Conservation (phyloP, 2,113 vertebrate species). For the Carlito syrichta region DNA sequence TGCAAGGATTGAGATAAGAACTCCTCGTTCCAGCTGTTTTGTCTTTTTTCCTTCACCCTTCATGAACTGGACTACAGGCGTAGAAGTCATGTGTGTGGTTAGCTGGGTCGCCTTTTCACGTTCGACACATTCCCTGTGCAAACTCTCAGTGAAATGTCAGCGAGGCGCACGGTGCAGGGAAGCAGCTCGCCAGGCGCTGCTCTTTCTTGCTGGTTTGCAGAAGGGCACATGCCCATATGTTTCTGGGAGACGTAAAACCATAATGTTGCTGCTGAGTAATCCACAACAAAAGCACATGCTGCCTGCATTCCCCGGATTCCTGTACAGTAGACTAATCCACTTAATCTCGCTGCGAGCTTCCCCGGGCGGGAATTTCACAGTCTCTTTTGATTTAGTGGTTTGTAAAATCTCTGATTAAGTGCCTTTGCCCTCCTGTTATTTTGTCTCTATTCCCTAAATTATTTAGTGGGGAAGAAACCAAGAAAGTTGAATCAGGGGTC, state of each 20-base stretch:
- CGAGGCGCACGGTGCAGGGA: not conserved
- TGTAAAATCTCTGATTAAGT: slow-evolving; percentile 81
- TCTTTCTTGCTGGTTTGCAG: slow-evolving; percentile 65
- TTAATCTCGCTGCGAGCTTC: slow-evolving; percentile 82
- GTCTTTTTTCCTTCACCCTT: rapidly evolving
- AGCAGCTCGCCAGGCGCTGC: not conserved
- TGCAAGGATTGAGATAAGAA: not conserved
- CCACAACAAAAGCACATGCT: slow-evolving; percentile 82
- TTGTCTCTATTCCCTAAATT: slow-evolving; percentile 63
- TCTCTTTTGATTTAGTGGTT: slow-evolving; percentile 83
- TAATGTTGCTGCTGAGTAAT: slow-evolving; percentile 81
- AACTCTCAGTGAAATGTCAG: not conserved
- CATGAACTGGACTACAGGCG: rapidly evolving
- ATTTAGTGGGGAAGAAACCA: slow-evolving; percentile 60
- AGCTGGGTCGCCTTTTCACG: slow-evolving; percentile 13
- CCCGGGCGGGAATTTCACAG: slow-evolving; percentile 81
- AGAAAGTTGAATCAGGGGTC: slow-evolving; percentile 67
- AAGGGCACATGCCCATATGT: slow-evolving; percentile 79
- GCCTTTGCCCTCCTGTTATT: slow-evolving; percentile 39
- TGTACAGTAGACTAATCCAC: slow-evolving; percentile 86
- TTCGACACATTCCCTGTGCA: not conserved
- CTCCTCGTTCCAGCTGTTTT: not conserved
- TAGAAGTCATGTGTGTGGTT: not conserved
- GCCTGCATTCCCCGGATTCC: slow-evolving; percentile 81
- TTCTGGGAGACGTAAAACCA: slow-evolving; percentile 77